phyloP scores from a whole-genome alignment of 1,140 invertebrate species.

The Camponotus vicinus region DNA sequence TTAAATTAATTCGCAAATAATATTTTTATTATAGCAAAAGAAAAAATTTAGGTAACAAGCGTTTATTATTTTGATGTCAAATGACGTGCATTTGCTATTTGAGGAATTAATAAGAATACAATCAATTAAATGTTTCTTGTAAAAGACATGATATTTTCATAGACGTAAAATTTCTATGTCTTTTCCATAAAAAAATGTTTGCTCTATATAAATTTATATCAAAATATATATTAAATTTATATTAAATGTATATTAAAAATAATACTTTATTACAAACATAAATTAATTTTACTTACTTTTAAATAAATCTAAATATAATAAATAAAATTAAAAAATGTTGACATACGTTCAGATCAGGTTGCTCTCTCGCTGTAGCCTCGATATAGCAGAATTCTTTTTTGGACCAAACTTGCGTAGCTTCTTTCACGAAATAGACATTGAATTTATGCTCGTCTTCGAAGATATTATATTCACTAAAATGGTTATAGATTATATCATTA shows the following conservation, averaged over 20 bases:
- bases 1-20: not conserved
- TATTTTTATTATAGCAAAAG: not conserved
- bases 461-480: not conserved
- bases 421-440: constrained; percentile 79
- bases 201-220: not conserved
- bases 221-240: too few relatives aligned
- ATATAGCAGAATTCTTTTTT: constrained; percentile 76
- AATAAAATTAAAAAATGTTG: not conserved
- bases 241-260: not conserved
- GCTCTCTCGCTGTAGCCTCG: constrained; percentile 74
- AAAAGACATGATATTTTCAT: not conserved
- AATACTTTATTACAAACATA: constrained; percentile 19
- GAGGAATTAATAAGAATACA: not conserved
- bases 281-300: not conserved
- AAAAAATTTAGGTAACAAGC: not conserved
- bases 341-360: constrained; percentile 77
- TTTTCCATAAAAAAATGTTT: too few relatives aligned
- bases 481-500: not conserved
- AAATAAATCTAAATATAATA: not conserved
- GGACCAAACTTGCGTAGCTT: constrained; percentile 76
- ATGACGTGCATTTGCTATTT: too few relatives aligned
- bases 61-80: too few relatives aligned
- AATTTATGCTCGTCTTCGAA: constrained; percentile 5
- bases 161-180: too few relatives aligned
- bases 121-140: not conserved